These are phyloP conservation scores for Cyclargus thomasi DNA, from an alignment of 1,140 invertebrate species.

Conservation along the genomic window DNA sequence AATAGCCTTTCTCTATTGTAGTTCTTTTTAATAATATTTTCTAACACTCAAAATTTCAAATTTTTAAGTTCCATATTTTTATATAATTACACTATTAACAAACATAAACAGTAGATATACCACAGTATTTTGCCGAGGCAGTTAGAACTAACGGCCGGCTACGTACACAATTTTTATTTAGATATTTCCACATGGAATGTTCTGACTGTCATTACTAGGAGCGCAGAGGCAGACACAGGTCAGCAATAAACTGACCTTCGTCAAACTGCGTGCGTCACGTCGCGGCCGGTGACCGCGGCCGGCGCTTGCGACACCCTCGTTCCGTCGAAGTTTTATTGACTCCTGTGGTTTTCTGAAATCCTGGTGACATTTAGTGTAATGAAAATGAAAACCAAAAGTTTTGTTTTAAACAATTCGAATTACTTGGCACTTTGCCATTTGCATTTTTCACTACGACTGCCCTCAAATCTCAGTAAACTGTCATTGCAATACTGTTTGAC, in stretches of 20 bases:
- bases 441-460: neutral
- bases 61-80: too few relatives aligned
- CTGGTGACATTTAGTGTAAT: constrained; percentile 54
- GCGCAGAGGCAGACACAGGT: constrained; percentile 60
- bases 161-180: constrained; percentile 2
- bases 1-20: too few relatives aligned
- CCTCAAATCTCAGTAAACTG: neutral
- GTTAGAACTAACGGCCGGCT: too few relatives aligned
- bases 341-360: constrained; percentile 59
- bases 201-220: constrained; percentile 52
- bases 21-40: too few relatives aligned
- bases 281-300: constrained; percentile 50
- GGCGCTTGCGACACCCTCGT: constrained; percentile 51
- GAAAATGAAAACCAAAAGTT: constrained; percentile 51
- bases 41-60: too few relatives aligned
- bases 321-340: constrained; percentile 64
- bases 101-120: too few relatives aligned
- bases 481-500: neutral
- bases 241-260: constrained; percentile 71
- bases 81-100: too few relatives aligned
- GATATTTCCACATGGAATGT: constrained; percentile 31
- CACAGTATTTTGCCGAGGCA: too few relatives aligned
- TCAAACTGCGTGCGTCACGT: constrained; percentile 63
- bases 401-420: constrained; percentile 14
- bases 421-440: neutral